Evolutionary conservation across 64 coral and sea anemone species (phyloP).

Genomic region (Acropora yongei): DNA sequence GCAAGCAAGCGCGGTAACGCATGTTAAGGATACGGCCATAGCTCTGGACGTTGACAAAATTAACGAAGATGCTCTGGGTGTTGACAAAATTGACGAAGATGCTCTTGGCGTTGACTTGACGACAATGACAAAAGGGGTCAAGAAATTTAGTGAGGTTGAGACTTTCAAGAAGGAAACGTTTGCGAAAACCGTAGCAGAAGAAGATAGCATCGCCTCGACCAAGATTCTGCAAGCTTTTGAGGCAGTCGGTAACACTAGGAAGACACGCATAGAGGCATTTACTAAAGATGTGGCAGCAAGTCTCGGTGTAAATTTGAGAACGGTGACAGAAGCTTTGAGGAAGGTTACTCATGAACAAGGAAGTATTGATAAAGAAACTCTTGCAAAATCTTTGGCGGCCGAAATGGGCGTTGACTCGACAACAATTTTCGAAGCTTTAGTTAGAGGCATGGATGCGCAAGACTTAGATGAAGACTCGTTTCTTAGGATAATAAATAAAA

Average conservation of each 20-base stretch:
- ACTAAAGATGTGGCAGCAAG: neutral
- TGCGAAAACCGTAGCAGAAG: neutral
- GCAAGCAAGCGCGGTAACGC: neutral
- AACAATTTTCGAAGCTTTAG: neutral
- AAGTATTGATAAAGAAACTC: neutral
- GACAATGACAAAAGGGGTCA: neutral
- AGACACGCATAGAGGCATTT: neutral
- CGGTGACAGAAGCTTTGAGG: neutral
- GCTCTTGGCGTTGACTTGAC: neutral
- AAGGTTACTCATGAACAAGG: neutral
- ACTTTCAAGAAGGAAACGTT: neutral
- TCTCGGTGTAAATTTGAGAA: neutral
- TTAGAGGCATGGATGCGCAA: neutral
- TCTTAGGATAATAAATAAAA: slow-evolving; percentile 1
- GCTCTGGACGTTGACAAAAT: neutral
- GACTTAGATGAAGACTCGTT: slow-evolving; percentile 33
- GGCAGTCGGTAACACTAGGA: neutral
- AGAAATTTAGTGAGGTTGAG: neutral
- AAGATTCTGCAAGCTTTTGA: neutral
- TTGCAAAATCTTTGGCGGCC: neutral
- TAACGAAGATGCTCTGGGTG: neutral
- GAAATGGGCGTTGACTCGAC: neutral
- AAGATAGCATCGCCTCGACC: neutral
- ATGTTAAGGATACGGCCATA: neutral
- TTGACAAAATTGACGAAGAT: neutral